Conservation (phyloP, 2,888 invertebrate species). For the Linyphia triangularis region DNA sequence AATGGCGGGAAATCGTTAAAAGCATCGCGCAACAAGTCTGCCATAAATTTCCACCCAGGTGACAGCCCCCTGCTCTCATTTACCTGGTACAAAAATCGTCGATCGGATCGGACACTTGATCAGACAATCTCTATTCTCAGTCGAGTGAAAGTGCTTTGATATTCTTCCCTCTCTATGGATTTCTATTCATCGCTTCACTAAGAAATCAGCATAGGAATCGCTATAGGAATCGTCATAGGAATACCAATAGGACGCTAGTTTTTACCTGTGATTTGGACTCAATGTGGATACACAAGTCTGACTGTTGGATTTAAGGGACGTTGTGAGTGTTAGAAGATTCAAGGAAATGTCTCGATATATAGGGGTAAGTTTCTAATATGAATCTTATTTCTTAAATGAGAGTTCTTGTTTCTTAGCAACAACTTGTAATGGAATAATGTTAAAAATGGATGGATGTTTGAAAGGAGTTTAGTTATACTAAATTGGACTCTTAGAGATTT, state of each 20-base stretch:
- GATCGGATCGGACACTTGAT: conserved; percentile 26
- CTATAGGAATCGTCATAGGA: not conserved
- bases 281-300: not conserved
- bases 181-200: not conserved
- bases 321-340: not conserved
- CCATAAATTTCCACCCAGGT: conserved; percentile 64
- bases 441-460: too few species aligned
- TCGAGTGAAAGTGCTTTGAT: conserved; percentile 18
- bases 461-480: too few species aligned
- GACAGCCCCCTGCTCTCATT: conserved; percentile 70
- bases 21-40: conserved; percentile 56
- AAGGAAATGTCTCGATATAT: not conserved
- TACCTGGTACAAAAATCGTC: conserved; percentile 74
- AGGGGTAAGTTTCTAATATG: not conserved
- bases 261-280: conserved; percentile 8
- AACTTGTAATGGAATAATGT: too few species aligned
- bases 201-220: not conserved
- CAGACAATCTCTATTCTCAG: conserved; percentile 27
- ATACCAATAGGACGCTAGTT: not conserved
- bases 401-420: too few species aligned
- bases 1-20: conserved; percentile 71
- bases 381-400: not conserved
- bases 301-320: not conserved
- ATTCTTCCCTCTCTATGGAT: not conserved
- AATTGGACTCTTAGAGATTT: too few species aligned